Evolutionary conservation across 2,113 vertebrate species (phyloP), one percentile per base, ranked within the genome.

Genomic region (Grammomys dolichurus): DNA sequence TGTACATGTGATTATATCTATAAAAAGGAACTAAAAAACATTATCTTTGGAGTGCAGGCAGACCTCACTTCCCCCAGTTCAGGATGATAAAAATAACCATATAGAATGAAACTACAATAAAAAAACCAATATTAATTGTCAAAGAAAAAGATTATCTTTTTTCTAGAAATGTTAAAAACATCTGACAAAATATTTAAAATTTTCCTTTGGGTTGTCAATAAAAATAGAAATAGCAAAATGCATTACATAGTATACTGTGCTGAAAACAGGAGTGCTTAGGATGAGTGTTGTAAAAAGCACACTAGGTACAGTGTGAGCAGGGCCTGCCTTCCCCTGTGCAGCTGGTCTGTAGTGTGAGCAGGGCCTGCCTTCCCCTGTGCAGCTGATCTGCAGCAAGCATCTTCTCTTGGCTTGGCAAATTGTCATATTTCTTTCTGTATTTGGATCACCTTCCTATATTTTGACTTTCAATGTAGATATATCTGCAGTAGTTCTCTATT

Each of bases 361-460:
- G 4, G 63, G 58, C n/a, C 78, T 58, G 40, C 31, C 9, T 81
- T 85, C 48, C 48, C 14, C 48, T 48, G 4, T 93, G 24, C 28
- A 48, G 40, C 46, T 31, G 13, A 16, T 4, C 72, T 73, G 24
- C 60, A 70, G 33, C 73, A 80, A 70, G 56, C 28, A 20, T 87
- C 78, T 65, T 97, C 31, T 92, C 48, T 84, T n/a, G 63, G 40
- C 75, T 85, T 84, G 8, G 43, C 56, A 75, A n/a, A 91, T 43
- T 84, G 67, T 63, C 73, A 67, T 73, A 36, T 72, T 67, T 26
- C n/a, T 96, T 88, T 92, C 43, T 90, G 36, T 95, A 75, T 88
- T 24, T 76, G 33, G 43, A 76, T 72, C 36, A 60, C 40, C 24
- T 89, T 89, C 48, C 40, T 77, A 43, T n/a, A 81, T 85, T 70